Conservation (phyloP, 2,797 vertebrate genomes). For the Poecilia velifera region DNA sequence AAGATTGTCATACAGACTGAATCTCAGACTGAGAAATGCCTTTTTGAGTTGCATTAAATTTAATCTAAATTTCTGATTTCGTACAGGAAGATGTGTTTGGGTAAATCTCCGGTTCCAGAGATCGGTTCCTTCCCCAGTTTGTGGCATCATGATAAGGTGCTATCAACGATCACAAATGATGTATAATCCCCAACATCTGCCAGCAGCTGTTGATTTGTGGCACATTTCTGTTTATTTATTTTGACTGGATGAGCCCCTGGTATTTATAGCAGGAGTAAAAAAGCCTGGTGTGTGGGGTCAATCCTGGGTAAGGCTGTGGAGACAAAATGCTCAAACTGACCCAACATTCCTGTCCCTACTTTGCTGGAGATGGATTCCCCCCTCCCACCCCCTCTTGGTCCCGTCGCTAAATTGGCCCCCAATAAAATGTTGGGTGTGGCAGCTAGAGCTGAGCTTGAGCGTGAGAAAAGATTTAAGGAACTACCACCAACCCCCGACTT, state of each 20-base stretch:
- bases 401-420: slow-evolving; percentile 65
- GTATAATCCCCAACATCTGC: slow-evolving; percentile 65
- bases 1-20: not conserved
- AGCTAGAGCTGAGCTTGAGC: slow-evolving; percentile 13
- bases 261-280: slow-evolving; percentile 81
- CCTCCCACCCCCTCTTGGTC: not conserved
- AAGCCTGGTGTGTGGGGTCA: slow-evolving; percentile 73
- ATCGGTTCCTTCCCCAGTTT: slow-evolving; percentile 1
- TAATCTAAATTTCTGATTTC: not conserved
- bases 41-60: not conserved
- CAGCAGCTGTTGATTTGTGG: slow-evolving; percentile 67
- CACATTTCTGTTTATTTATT: slow-evolving; percentile 78
- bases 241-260: slow-evolving; percentile 79
- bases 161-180: slow-evolving; percentile 43
- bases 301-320: slow-evolving; percentile 59
- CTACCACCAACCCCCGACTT: not conserved
- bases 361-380: slow-evolving; percentile 59
- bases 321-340: slow-evolving; percentile 79
- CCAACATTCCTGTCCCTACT: slow-evolving; percentile 74
- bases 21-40: not conserved
- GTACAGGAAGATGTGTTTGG: not conserved
- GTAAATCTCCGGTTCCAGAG: not conserved
- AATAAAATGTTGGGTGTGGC: slow-evolving; percentile 68
- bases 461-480: slow-evolving; percentile 33
- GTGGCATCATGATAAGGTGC: slow-evolving; percentile 21